Conservation (phyloP, 2,888 invertebrate genomes). For the Dorcus parallelipipedus region DNA sequence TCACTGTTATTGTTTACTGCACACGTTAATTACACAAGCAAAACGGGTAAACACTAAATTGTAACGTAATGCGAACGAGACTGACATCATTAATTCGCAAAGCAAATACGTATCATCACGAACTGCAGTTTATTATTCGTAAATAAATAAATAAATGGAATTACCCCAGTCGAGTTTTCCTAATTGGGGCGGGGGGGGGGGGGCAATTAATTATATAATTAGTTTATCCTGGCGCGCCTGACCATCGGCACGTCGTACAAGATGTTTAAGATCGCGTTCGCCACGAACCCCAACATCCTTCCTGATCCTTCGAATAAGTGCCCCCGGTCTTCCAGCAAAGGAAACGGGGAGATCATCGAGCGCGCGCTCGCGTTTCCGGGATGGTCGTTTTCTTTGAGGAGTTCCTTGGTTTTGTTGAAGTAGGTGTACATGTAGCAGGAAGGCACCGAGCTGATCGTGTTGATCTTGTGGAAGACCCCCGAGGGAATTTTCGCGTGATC, state of each 20-base stretch:
- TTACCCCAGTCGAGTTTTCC: not conserved
- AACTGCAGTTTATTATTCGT: too few species aligned
- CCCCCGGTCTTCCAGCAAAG: conserved; percentile 50
- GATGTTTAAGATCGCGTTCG: conserved; percentile 56
- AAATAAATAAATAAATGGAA: too few species aligned
- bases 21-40: too few species aligned
- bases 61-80: too few species aligned
- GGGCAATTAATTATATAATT: not conserved
- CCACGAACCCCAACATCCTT: conserved; percentile 53
- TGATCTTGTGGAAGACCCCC: conserved; percentile 65
- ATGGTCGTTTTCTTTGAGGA: conserved; percentile 18
- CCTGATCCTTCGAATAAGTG: conserved; percentile 51
- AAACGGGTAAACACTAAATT: too few species aligned
- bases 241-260: conserved; percentile 58
- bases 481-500: conserved; percentile 51
- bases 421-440: conserved; percentile 80
- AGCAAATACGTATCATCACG: too few species aligned
- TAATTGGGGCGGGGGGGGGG: not conserved
- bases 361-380: not conserved
- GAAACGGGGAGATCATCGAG: conserved; percentile 38
- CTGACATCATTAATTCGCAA: too few species aligned
- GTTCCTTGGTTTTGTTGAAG: conserved; percentile 55
- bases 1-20: too few species aligned
- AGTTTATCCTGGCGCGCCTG: conserved; percentile 38
- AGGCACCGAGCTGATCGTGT: conserved; percentile 63